These are phyloP conservation scores for Gila orcuttii DNA, from an alignment of 2,113 vertebrate species.

Conservation along the genomic window DNA sequence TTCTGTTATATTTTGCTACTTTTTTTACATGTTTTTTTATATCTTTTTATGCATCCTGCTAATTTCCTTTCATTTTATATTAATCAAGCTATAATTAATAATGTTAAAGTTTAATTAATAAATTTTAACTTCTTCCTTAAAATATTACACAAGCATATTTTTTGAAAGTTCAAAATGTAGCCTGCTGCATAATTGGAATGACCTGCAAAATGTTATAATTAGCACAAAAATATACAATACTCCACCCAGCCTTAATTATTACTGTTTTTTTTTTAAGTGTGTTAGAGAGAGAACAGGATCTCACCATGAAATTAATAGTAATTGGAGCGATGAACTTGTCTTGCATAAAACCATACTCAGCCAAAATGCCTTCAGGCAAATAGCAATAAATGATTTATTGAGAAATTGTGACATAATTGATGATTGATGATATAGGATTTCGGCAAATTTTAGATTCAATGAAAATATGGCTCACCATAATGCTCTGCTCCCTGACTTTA, in stretches of 20 bases:
- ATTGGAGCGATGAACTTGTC: constrained; percentile 25
- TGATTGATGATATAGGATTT: constrained; percentile 2
- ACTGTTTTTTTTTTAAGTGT: too few relatives aligned
- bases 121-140: not conserved
- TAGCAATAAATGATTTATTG: constrained; percentile 13
- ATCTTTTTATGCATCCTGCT: not conserved
- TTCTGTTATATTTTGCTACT: not conserved
- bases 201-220: not conserved
- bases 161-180: not conserved
- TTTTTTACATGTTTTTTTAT: too few relatives aligned
- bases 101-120: not conserved
- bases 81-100: not conserved
- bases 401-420: not conserved
- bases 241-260: not conserved
- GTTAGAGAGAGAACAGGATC: not conserved
- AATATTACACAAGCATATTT: not conserved
- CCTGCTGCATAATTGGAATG: not conserved
- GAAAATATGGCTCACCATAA: not conserved
- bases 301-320: constrained; percentile 21
- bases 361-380: constrained; percentile 5
- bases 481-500: not conserved
- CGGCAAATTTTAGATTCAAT: constrained; percentile 2
- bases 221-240: not conserved
- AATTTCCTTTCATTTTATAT: not conserved
- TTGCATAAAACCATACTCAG: not conserved